Base-by-base conservation (phyloP, 2,797 vertebrate genomes). In the Lutjanus argentimaculatus region DNA sequence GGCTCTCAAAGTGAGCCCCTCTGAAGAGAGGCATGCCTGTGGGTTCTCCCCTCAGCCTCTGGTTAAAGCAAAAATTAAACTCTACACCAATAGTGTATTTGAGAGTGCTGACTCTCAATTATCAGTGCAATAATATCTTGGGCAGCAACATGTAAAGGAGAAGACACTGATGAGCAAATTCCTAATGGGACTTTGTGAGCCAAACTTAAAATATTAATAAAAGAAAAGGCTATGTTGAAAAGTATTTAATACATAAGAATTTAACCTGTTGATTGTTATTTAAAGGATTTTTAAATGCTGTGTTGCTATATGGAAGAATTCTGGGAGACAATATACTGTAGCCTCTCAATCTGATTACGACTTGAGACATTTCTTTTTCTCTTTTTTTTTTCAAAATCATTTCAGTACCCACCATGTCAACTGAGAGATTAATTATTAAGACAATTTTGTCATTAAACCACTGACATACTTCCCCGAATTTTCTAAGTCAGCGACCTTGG, bases 91-190 rank as follows among this genome's bases (percentile, higher is more conserved):
- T 58, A 92, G 92, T 92, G 93, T 94, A 93, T 88, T 93, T 87
- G 87, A 93, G 93, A 88, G 89, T 45, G 80, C 36, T 77, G 82
- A 80, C 92, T 95, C 93, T 94, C 92, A 80, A 77, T 82, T 82
- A 88, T 90, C 90, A 92, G 93, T 95, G 95, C 95, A 95, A 95
- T 96, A 96, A 95, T 90, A 89, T 81, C 72, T 65, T 66, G 86
- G 81, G 90, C 79, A 89, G 86, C 79, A 42, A 75, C 65, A 71
- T 75, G 78, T 84, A 75, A 79, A 58, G 62, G 40, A 86, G 73
- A 78, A 78, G 74, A 89, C 81, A 92, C 77, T 83, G 77, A 62
- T 62, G 65, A 84, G 89, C 70, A 75, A 85, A 87, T 76, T 51
- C 86, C 84, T 91, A 89, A 92, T 93, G 91, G 91, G 90, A 94